Base-by-base conservation (phyloP, 2,797 vertebrate species). In the Cynodonichthys magdalenae region DNA sequence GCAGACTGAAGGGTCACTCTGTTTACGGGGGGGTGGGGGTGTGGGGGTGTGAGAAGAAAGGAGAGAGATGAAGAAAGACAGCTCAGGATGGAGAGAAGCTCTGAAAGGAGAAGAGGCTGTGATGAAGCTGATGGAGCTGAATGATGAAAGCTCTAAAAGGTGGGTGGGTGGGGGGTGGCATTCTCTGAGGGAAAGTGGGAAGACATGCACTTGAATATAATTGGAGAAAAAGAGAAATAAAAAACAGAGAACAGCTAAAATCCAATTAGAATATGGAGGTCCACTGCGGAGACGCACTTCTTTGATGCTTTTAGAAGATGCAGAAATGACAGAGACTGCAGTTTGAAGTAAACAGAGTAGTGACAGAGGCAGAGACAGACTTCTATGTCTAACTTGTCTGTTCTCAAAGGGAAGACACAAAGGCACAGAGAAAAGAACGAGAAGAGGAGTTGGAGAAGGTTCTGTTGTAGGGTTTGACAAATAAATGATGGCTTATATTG, bases 1-100 rank as follows among this genome's bases (percentile, higher is more conserved):
- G 79, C 65, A 65, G 66, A 65, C 75, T 81, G 82, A 89, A 87
- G 84, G 87, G 84, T 87, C 82, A 83, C 74, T 87, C 74, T 87
- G 71, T 87, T 84, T 75, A 75, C 17, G 63, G 69, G 54, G 74
- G 81, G 61, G 59, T 60, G 69, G 79, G 73, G 82, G 79, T 2
- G 24, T 2, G 83, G 66, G 79, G 82, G 86, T 87, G 84, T 75
- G 80, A 28, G 68, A 69, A 79, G 57, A 71, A 68, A 82, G 70
- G 59, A 82, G 74, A 70, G 65, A 66, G 77, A 85, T 80, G 84
- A 85, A 76, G 80, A 73, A 70, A 77, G 85, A 84, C 80, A 82
- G 80, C 53, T 55, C 4, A 28, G 60, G 71, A 82, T 69, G 61
- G 77, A 85, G 75, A 81, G 62, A 72, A n/a, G 86, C 67, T 63